Base-by-base conservation (phyloP, 2,888 invertebrate genomes). In the Drosophila birchii region DNA sequence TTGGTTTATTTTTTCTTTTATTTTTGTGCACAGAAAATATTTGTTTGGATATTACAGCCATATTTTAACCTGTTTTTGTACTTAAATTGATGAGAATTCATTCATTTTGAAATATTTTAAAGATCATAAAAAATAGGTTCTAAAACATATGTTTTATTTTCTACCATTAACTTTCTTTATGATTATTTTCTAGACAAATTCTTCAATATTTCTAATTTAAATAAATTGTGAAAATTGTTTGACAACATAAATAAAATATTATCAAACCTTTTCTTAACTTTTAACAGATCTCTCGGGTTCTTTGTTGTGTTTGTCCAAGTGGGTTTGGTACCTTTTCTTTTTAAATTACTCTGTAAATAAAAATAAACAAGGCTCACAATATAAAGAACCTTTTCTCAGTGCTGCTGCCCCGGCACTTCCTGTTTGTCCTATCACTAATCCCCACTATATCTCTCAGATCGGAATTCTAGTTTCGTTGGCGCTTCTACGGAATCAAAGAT, bases 401-500 rank as follows among this genome's bases (percentile, higher is more conserved):
- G 38, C 39, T 43, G 29, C 29, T 38, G 45, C 75, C 18, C 75
- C 62, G 60, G 49, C 60, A 81, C 78, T 81, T 81, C 78, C 81
- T 78, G 74, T 67, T 57, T 51, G 51, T 47, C 59, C 63, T 74
- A 69, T 49, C 44, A 34, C 70, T 47, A 70, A 60, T 60, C 67
- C 54, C 18, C 38, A 54, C 66, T 64, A 66, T 32, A 71, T 71
- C 44, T 63, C 41, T 62, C 54, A 38, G 51, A 44, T 49, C 43
- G 66, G 68, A 79, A 85, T 87, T 87, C 87, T 83, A 85, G 82
- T 83, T 83, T 85, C 82, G 75, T 71, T 68, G 49, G 57, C 68
- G 68, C 61, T 54, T 64, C 74, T 47, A 43, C 58, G 58, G 47
- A 74, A 63, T 73, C 73, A 51, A 67, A 68, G 67, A 67, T 56